Conservation (phyloP, 2,113 vertebrate genomes). For the Pungitius pungitius region DNA sequence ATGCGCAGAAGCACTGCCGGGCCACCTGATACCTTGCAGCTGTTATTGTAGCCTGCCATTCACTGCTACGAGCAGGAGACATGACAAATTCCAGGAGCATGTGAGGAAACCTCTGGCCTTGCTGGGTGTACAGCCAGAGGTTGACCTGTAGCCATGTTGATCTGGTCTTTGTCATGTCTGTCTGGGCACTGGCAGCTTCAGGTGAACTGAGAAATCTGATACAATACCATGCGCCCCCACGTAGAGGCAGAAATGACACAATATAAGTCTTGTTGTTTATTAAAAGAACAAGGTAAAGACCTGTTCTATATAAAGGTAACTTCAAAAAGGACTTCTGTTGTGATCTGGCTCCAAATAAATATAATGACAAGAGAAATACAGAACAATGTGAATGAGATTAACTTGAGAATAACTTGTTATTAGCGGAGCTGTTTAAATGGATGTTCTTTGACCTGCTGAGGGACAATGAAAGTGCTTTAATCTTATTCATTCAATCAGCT, state of each 20-base stretch:
- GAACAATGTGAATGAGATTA: background rate
- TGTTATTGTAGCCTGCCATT: constrained; percentile 54
- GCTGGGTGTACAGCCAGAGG: constrained; percentile 9
- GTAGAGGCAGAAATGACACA: no score
- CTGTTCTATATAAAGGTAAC: no score
- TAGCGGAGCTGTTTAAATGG: background rate
- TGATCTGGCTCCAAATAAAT: no score
- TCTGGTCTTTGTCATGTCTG: constrained; percentile 22
- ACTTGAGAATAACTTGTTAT: no score
- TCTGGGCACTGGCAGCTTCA: constrained; percentile 7
- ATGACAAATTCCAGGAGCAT: constrained; percentile 29
- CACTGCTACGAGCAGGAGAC: constrained; percentile 13
- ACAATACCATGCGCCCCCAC: no score
- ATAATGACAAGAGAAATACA: no score
- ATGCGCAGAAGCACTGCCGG: constrained; percentile 20
- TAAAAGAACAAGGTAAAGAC: no score
- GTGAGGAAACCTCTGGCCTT: constrained; percentile 35
- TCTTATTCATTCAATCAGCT: background rate
- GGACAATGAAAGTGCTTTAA: background rate
- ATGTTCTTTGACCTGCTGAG: background rate
- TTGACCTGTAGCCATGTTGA: constrained; percentile 11
- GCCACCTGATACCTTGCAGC: constrained; percentile 72
- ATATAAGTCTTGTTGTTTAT: no score
- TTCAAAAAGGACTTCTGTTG: no score
- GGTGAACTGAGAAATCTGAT: background rate